Base-by-base conservation (phyloP, 2,113 vertebrate genomes). In the Gallinago paraguaiae region DNA sequence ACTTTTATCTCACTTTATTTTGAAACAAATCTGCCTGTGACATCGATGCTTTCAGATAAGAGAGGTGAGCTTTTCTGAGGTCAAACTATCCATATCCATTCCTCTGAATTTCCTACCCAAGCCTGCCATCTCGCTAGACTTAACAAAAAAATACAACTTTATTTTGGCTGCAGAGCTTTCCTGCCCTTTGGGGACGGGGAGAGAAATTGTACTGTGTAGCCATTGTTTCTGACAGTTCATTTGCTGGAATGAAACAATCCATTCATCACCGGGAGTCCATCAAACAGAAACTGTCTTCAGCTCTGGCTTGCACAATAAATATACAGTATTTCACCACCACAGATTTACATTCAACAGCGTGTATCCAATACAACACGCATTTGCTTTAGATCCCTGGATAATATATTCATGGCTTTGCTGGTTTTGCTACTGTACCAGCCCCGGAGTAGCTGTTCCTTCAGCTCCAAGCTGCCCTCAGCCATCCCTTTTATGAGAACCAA, bases 181-280 rank as follows among this genome's bases (percentile, higher is more conserved):
- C 91, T 88, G 76, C 78, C 90, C 93, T 92, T 91, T 65, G 79
- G 94, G 95, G 94, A 97, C 19, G 8, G 63, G 69, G 89, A 82
- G 67, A 82, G 80, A 81, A 86, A 65, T 85, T 60, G 92, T 85
- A 95, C 92, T 95, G 10, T 35, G 43, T 75, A 61, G 71, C 85
- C 97, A 96, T 97, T 98, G 97, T 97, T 97, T 95, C 93, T 95
- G 97, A 95, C 95, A 96, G 95, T 96, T 95, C 97, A 94, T 97
- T 96, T 94, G 51, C 76, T 60, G 33, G 74, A 91, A 95, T 96
- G 97, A 98, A 98, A 94, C 87, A 89, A 97, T 90, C 96, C 95
- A 96, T 97, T 97, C 96, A 94, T 96, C 96, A 85, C 91, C 65
- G 5, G 74, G 92, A 94, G 95, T 75, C 96, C 68, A 74, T 72